A percentile compares a stretch with the other conserved stretches of the same genome.
Conservation (phyloP, 2,113 vertebrate genomes). For the Hydrolagus affinis region DNA sequence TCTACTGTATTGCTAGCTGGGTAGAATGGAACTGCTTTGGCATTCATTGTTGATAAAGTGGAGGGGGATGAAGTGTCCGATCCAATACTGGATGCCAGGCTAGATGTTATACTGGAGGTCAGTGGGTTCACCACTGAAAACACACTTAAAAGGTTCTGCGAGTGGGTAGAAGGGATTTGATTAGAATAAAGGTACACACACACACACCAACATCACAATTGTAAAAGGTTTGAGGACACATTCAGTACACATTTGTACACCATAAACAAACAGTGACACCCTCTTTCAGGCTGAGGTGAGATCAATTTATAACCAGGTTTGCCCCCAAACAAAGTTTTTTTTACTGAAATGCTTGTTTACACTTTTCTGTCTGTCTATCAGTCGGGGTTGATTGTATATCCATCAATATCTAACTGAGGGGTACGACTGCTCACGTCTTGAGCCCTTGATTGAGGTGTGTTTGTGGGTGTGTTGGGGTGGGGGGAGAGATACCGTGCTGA, state of each 20-base stretch:
- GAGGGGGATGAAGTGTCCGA: constrained; percentile 79
- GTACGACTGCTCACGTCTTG: too few species aligned
- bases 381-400: too few species aligned
- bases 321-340: background rate
- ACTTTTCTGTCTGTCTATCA: too few species aligned
- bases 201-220: background rate
- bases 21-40: constrained; percentile 66
- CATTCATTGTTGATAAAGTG: constrained; percentile 64
- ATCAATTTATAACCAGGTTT: background rate
- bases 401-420: too few species aligned
- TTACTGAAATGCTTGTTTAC: background rate
- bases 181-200: background rate
- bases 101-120: constrained; percentile 76
- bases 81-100: constrained; percentile 75
- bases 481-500: too few species aligned
- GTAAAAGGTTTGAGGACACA: background rate
- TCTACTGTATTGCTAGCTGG: constrained; percentile 72
- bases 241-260: background rate
- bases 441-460: too few species aligned
- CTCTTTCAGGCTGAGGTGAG: background rate
- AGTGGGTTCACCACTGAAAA: constrained; percentile 71
- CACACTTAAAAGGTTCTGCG: constrained; percentile 68
- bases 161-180: background rate
- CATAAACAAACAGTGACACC: background rate
- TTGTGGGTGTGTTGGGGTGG: too few species aligned